Percentiles rank a stretch among this genome's conserved stretches.
phyloP scores from a whole-genome alignment of 37 sponge, comb jelly and placozoan genomes.

The Chondrilla cf. caribensis region DNA sequence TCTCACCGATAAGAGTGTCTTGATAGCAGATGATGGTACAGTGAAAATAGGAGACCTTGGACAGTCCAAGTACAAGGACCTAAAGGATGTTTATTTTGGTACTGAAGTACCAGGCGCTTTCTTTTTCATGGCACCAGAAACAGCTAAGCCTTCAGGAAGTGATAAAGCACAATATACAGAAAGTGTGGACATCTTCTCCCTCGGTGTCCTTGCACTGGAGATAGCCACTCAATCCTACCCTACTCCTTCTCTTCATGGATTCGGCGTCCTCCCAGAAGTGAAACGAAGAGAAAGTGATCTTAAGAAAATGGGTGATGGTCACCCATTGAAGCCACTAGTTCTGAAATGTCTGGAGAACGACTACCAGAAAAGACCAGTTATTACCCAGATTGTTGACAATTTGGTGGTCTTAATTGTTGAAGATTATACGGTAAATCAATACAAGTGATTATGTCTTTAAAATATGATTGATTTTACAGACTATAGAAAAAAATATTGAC shows the following conservation, averaged over 20 bases:
- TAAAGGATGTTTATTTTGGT: neutral
- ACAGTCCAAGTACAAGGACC: neutral
- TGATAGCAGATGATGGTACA: neutral
- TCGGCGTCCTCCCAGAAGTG: neutral
- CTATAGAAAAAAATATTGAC: too few relatives aligned
- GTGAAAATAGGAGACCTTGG: neutral
- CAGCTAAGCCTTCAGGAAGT: neutral
- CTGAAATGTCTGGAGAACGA: neutral
- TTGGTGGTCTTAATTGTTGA: neutral
- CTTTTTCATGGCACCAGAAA: neutral
- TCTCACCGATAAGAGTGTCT: neutral
- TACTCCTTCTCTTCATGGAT: neutral
- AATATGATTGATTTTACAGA: too few relatives aligned
- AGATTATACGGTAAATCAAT: too few relatives aligned
- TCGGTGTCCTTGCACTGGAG: neutral
- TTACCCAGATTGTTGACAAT: neutral
- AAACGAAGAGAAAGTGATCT: neutral
- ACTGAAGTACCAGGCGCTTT: neutral
- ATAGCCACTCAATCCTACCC: conserved; percentile 1
- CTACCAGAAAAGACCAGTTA: neutral
- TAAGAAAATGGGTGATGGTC: neutral
- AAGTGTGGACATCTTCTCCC: conserved; percentile 5
- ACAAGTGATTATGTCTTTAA: too few relatives aligned
- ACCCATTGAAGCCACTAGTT: neutral
- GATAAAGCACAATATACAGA: neutral